phyloP scores from a whole-genome alignment of 2,888 invertebrate species.

The Stenichneumon culpator region DNA sequence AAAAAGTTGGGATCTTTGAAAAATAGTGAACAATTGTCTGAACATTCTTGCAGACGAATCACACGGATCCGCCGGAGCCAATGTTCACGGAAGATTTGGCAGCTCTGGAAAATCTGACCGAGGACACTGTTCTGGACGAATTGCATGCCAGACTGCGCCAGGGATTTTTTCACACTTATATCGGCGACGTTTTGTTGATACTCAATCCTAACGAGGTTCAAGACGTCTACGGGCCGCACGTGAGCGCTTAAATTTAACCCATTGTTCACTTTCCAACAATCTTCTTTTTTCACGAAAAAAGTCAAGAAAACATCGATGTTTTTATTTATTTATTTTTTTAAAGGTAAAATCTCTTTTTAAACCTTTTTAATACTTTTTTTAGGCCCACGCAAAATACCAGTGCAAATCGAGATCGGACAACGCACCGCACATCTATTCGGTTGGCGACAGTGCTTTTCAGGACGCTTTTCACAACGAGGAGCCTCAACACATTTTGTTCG shows the following conservation, averaged over 20 bases:
- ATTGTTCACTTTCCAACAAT: not conserved
- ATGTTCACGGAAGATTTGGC: slow-evolving; percentile 95
- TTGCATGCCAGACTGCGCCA: slow-evolving; percentile 89
- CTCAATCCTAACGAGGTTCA: slow-evolving; percentile 92
- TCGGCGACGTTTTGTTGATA: slow-evolving; percentile 92
- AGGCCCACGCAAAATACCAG: slow-evolving; percentile 93
- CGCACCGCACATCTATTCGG: slow-evolving; percentile 95
- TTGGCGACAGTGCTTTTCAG: slow-evolving; percentile 96
- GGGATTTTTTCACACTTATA: slow-evolving; percentile 91
- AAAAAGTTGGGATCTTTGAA: no score
- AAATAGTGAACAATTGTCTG: no score
- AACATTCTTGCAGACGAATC: slow-evolving; percentile 74
- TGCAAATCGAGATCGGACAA: slow-evolving; percentile 95
- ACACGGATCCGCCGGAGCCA: slow-evolving; percentile 87
- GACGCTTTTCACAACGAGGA: slow-evolving; percentile 95
- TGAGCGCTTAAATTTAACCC: slow-evolving; percentile 82
- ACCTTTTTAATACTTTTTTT: not conserved
- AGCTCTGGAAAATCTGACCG: slow-evolving; percentile 91
- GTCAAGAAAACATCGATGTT: not conserved
- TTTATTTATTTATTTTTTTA: not conserved
- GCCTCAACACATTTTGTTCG: slow-evolving; percentile 94
- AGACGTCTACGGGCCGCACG: slow-evolving; percentile 91
- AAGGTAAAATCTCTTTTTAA: not conserved
- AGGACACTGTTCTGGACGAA: slow-evolving; percentile 90
- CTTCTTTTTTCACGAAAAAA: not conserved